Evolutionary conservation across 35 echinoderm and acorn worm genomes (phyloP).

Genomic region (Diadema setosum): DNA sequence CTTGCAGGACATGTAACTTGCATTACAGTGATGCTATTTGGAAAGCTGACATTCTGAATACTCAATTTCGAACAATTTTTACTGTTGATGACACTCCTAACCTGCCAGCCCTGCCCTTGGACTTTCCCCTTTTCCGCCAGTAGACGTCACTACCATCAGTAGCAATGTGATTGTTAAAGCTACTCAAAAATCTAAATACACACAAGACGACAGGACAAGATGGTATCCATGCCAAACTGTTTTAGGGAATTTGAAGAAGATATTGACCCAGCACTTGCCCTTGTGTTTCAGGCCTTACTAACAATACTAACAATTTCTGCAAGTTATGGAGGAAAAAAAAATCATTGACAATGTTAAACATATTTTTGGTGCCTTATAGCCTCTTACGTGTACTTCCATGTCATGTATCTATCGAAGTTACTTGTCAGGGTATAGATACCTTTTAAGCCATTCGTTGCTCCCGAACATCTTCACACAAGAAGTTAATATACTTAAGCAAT

Average conservation of each 20-base stretch:
- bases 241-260: background rate
- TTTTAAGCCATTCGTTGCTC: no score
- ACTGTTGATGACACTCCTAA: background rate
- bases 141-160: background rate
- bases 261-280: background rate
- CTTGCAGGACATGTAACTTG: background rate
- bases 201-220: background rate
- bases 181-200: background rate
- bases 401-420: no score
- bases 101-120: background rate
- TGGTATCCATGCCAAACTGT: background rate
- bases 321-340: no score
- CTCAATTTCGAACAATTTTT: background rate
- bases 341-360: no score
- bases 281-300: background rate
- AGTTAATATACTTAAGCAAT: no score
- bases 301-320: no score
- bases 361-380: no score
- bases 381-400: no score
- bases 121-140: background rate
- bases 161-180: background rate
- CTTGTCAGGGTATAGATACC: no score
- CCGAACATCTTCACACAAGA: no score
- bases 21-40: background rate
- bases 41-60: constrained; percentile 13